Base-by-base conservation (phyloP, 1,140 invertebrate species). In the Teleopsis dalmanni region DNA sequence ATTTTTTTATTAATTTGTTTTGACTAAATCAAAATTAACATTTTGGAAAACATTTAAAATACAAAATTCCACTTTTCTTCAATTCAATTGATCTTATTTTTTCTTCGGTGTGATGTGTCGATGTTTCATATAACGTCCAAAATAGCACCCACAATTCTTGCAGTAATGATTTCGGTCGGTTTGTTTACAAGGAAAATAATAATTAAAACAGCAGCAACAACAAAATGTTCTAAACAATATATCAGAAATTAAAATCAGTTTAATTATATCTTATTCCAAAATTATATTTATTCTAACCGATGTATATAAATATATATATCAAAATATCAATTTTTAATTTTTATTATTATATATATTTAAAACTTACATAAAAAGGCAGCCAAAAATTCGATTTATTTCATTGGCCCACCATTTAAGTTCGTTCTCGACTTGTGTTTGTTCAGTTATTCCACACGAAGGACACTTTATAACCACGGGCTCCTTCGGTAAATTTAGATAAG, bases 131-230 rank as follows among this genome's bases (percentile, higher is more conserved):
- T 53, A 54, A 11, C 65, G 57, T 4, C 65, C 65, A 53, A 63
- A 68, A 50, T 68, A 68, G 47, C 65, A 65, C 31, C 65, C 60
- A 26, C 65, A 68, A 45, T 68, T 65, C 51, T 57, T 58, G 21
- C 65, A 68, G 23, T 68, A 68, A 53, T 68, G 65, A 43, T 65
- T 68, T 19, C 60, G 54, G 49, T 68, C 65, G 10, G 60, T 67
- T 47, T 65, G 60, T 47, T 65, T 63, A 52, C 60, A 67, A 47
- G 62, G 60, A 41, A 57, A 46, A 37, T 40, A 49, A 35, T 65
- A 68, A 47, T 67, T 47, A 49, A 65, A 47, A 27, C 65, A 68
- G 38, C 56, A 68, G 48, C 65, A 68, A 21, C 65, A 68, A 31
- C 65, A 68, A 19, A 51, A 62, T 34, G 53, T 55, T 34, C 65